Evolutionary conservation across 2,888 invertebrate species (phyloP), one percentile per base, ranked within the genome.

Genomic region (Liposcelis brunnea): DNA sequence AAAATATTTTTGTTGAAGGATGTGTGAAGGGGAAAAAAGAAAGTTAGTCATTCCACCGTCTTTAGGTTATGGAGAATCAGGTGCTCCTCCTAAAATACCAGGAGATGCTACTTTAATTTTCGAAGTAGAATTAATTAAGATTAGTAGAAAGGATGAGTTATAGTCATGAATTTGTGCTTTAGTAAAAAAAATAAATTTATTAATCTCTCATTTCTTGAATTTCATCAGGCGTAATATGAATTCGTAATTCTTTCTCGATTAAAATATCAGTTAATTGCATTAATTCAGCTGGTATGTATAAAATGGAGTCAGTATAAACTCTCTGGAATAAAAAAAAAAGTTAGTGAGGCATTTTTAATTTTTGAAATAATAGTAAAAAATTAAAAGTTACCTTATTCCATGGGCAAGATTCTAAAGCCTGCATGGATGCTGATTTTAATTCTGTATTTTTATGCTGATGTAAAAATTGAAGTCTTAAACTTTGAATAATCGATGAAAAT

Each of bases 1-100:
- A n/a, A n/a, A n/a, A n/a, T n/a, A n/a, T n/a, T 46, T 49, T 51
- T 47, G 52, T 59, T 63, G 16, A 58, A 74, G 73, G 43, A 87
- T 87, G 85, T 89, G 87, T 64, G 80, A 79, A 58, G 85, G 85
- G 35, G 87, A 90, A 61, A 80, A 83, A 58, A 70, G 89, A 44
- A 85, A 83, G 58, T 65, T 90, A 34, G 80, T 86, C 2, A 84
- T 90, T 55, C 87, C 89, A 11, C 74, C 89, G 8, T 82, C 87
- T 54, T 63, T 90, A 51, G 90, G 78, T 1, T 91, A 91, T 60
- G 90, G 90, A 36, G 72, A 74, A 46, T 67, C 71, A 44, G 90
- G 90, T 44, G 78, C 83, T 2, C 82, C 83, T 38, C 82, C 82
- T 3, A 83, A 80, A 61, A 89, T 90, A 56, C 87, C 89, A 35